Evolutionary conservation across 2,888 invertebrate genomes (phyloP).

Genomic region (Oscheius sp.): DNA sequence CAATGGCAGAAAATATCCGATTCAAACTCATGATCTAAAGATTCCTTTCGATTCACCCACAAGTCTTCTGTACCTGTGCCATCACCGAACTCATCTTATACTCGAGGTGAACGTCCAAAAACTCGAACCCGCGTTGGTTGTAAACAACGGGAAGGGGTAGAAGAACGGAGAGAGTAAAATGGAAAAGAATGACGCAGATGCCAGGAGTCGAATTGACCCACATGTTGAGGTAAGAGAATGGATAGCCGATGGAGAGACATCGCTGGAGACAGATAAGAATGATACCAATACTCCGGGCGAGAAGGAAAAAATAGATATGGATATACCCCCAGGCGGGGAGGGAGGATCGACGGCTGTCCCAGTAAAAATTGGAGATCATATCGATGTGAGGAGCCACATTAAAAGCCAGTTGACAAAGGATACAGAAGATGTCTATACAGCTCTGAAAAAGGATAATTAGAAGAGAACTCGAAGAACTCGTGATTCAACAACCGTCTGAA

Average conservation of each 20-base stretch:
- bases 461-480: too few relatives aligned
- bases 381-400: neutral
- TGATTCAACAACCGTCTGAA: neutral
- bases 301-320: slow-evolving; percentile 21
- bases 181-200: slow-evolving; percentile 16
- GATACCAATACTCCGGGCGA: slow-evolving; percentile 18
- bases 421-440: neutral
- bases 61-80: neutral
- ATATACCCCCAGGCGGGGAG: slow-evolving; percentile 26
- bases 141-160: slow-evolving; percentile 25
- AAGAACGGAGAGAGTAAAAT: slow-evolving; percentile 20
- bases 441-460: slow-evolving; percentile 1
- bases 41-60: neutral
- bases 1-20: neutral
- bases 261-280: slow-evolving; percentile 16
- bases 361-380: neutral
- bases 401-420: slow-evolving; percentile 9
- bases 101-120: neutral
- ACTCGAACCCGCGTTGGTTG: slow-evolving; percentile 17
- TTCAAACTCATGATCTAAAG: neutral
- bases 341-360: slow-evolving; percentile 7
- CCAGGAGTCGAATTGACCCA: slow-evolving; percentile 26
- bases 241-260: slow-evolving; percentile 5
- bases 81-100: neutral
- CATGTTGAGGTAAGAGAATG: slow-evolving; percentile 21